Percentiles rank a stretch among this genome's conserved stretches.
phyloP scores from a whole-genome alignment of 2,797 vertebrate genomes.

The Pelochelys cantorii region DNA sequence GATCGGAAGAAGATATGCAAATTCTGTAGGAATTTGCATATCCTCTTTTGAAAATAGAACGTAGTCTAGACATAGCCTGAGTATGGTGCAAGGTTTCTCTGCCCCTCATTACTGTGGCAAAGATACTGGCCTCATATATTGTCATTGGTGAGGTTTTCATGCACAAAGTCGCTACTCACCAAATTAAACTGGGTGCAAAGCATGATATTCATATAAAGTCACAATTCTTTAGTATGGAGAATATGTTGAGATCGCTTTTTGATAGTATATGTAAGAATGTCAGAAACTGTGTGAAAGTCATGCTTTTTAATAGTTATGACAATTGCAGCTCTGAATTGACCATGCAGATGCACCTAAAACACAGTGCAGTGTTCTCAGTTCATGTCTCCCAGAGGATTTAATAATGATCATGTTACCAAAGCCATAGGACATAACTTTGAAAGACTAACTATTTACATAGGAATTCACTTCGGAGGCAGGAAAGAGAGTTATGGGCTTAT shows the following conservation, averaged over 20 bases:
- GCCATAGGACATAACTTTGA: not conserved
- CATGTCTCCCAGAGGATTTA: not conserved
- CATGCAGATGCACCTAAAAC: not conserved
- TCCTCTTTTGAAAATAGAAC: no score
- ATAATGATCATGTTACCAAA: not conserved
- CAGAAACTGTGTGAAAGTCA: not conserved
- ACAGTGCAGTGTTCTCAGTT: not conserved
- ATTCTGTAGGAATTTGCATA: no score
- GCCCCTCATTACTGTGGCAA: not conserved
- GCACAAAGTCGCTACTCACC: not conserved
- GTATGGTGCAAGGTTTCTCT: not conserved
- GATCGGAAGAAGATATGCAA: no score
- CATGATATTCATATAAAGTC: fast-evolving
- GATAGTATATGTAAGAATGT: slow-evolving; percentile 5
- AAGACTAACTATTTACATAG: not conserved
- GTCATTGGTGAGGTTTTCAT: not conserved
- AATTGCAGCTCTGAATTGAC: not conserved
- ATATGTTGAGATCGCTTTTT: not conserved
- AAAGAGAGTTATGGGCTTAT: not conserved
- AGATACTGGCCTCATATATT: not conserved
- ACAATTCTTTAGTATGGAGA: not conserved
- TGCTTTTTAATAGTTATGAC: not conserved
- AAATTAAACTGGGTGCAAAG: not conserved
- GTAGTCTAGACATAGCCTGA: not conserved
- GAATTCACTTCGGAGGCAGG: not conserved